Percentiles rank a stretch among this genome's conserved stretches.
phyloP scores from a whole-genome alignment of 2,113 vertebrate species.

The Synodontis membranacea region DNA sequence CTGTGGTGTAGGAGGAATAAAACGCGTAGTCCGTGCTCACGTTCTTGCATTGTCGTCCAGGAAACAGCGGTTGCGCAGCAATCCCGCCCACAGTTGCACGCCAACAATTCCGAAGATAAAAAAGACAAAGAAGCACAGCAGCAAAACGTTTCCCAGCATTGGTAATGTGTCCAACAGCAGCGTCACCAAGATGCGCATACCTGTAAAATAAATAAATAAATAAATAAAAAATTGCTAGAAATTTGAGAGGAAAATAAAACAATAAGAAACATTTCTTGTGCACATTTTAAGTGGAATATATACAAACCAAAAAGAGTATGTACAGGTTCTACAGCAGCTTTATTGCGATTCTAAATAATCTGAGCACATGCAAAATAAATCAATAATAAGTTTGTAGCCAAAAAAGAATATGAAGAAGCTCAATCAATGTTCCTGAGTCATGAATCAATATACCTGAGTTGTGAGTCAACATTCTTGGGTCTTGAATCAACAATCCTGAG shows the following conservation, averaged over 20 bases:
- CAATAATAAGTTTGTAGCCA: too few species aligned
- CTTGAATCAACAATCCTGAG: not conserved
- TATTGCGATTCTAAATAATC: too few species aligned
- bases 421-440: not conserved
- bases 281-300: not conserved
- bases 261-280: not conserved
- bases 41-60: conserved; percentile 29
- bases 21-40: conserved; percentile 3
- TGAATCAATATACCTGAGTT: not conserved
- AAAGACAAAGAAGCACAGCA: conserved; percentile 52
- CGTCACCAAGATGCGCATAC: conserved; percentile 55
- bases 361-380: too few species aligned
- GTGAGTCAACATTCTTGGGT: too few species aligned
- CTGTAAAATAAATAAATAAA: not conserved
- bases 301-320: too few species aligned
- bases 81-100: conserved; percentile 52
- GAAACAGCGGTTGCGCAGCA: conserved; percentile 53
- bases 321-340: too few species aligned
- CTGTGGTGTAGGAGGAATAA: not conserved
- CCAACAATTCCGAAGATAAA: conserved; percentile 54
- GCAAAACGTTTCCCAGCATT: conserved; percentile 55
- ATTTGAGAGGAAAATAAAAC: not conserved
- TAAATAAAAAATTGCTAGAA: not conserved
- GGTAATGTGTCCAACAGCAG: conserved; percentile 52
- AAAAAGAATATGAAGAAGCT: too few species aligned